Base-by-base conservation (phyloP, 2,113 vertebrate species). In the Benitochromis conjunctus region DNA sequence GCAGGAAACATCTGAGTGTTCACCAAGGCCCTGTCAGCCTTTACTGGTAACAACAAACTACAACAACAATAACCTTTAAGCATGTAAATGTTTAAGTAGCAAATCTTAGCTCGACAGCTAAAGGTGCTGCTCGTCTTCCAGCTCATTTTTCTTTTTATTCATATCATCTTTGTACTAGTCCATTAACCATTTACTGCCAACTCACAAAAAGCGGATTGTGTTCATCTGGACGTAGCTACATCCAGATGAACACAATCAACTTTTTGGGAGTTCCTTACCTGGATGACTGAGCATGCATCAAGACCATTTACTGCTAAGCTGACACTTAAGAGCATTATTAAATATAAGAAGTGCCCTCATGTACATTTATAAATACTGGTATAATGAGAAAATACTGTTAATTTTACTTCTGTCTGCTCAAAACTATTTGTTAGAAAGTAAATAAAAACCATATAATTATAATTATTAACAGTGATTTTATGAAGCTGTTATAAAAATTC, bases 311-410 rank as follows among this genome's bases (percentile, higher is more conserved):
- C 54, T 2, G 54, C 54, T 1, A 24, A 56, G 54, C 21, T 56
- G 3, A 24, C 21, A 24, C 54, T n/a, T 56, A 11, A 56, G 54
- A 13, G 54, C 21, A 24, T 13, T 56, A 26, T 56, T 56, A 56
- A 13, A 56, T 24, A 56, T 11, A 21, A 56, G 21, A 24, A 24
- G 24, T 56, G 0, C 54, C 21, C 54, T 58, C 29, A 58, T 58
- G 13, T 0, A 58, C 29, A 16, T 58, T 58, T 58, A 18, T 5
- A n/a, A 0, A 58, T 16, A 0, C 14, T 58, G 56, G 18, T 58
- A 58, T 9, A 58, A 1, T 58, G 26, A 58, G 56, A 58, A 58
- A 58, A 58, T 18, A 58, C 31, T 18, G 56, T 58, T 58, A 9
- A 1, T 18, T 31, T 58, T 0, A 58, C 26, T 29, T 58, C 14